A percentile compares a stretch with the other conserved stretches of the same genome.
phyloP scores from a whole-genome alignment of 2,797 vertebrate genomes.

The Pangasius larnaudii region DNA sequence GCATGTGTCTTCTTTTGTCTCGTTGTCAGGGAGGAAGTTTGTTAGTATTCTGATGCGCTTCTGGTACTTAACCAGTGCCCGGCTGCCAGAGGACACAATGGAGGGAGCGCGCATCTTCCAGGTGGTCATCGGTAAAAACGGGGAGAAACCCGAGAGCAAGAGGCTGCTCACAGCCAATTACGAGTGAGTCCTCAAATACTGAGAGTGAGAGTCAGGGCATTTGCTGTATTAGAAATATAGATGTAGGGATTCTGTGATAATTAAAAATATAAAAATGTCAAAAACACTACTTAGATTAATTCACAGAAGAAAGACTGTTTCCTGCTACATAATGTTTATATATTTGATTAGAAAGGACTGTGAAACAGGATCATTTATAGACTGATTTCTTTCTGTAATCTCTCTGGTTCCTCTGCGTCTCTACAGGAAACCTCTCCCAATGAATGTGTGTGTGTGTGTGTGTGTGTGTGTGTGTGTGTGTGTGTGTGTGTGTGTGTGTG shows the following conservation, averaged over 20 bases:
- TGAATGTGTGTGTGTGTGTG: neutral
- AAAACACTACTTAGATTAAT: neutral
- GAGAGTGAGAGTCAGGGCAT: neutral
- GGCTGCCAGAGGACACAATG: slow-evolving; percentile 79
- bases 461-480: no score
- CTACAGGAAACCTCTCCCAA: neutral
- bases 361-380: neutral
- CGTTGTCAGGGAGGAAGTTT: slow-evolving; percentile 87
- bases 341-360: no score
- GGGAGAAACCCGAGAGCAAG: slow-evolving; percentile 74
- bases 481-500: no score
- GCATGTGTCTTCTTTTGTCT: neutral
- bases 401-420: neutral
- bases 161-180: slow-evolving; percentile 88
- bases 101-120: slow-evolving; percentile 82
- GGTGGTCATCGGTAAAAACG: slow-evolving; percentile 76
- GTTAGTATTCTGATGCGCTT: slow-evolving; percentile 94
- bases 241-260: neutral
- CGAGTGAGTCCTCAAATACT: slow-evolving; percentile 79
- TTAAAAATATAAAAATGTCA: neutral
- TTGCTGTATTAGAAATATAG: neutral
- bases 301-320: neutral
- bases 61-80: slow-evolving; percentile 89
- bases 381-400: neutral
- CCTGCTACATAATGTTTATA: neutral